Evolutionary conservation across 2,888 invertebrate genomes (phyloP).

Genomic region (Neria commutata): DNA sequence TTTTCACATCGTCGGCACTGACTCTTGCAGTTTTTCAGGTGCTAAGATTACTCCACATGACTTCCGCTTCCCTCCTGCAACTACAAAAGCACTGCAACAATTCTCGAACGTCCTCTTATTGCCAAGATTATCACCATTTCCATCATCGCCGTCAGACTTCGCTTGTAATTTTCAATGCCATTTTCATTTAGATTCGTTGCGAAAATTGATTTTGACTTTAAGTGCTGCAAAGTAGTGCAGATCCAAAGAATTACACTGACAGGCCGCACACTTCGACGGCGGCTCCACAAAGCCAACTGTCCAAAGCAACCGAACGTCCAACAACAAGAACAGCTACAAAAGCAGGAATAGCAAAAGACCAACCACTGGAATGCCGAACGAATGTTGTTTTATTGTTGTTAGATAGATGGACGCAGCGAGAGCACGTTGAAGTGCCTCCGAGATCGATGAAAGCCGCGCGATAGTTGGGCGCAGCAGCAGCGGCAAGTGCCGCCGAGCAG

Average conservation of each 20-base stretch:
- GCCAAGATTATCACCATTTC: too few relatives aligned
- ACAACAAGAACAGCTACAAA: background rate
- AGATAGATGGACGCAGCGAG: background rate
- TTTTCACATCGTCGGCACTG: too few relatives aligned
- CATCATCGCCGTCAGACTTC: too few relatives aligned
- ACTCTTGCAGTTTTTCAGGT: too few relatives aligned
- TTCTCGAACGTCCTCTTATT: too few relatives aligned
- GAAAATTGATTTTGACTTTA: constrained; percentile 39
- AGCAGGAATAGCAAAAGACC: background rate
- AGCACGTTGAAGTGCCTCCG: too few relatives aligned
- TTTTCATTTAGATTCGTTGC: constrained; percentile 53
- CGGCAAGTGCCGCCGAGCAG: too few relatives aligned
- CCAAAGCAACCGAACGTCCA: background rate
- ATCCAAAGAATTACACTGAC: background rate
- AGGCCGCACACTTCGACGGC: background rate
- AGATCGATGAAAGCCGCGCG: too few relatives aligned
- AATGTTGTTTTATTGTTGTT: background rate
- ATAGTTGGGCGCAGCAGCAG: too few relatives aligned
- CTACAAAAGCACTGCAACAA: too few relatives aligned
- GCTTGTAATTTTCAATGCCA: constrained; percentile 35
- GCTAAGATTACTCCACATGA: too few relatives aligned
- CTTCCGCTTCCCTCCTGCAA: too few relatives aligned
- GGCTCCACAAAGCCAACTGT: background rate
- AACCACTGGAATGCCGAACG: background rate
- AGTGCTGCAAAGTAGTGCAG: background rate